These are phyloP conservation scores for Macrobrachium rosenbergii DNA, from an alignment of 1,140 invertebrate species.

Conservation along the genomic window DNA sequence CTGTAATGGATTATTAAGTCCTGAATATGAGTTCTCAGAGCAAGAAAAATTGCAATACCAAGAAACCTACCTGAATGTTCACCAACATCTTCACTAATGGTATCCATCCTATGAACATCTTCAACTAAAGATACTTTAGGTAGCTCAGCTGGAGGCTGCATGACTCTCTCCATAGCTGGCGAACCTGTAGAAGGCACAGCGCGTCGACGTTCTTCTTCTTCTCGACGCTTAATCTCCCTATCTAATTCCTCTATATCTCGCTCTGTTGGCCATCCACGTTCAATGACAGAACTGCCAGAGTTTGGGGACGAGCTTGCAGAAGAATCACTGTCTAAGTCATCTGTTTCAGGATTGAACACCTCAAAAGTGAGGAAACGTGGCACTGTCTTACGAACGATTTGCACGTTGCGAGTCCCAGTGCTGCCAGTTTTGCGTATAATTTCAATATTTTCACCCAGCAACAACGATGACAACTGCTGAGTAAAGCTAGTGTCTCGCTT, in stretches of 20 bases:
- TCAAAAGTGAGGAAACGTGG: slow-evolving; percentile 84
- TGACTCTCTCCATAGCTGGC: slow-evolving; percentile 29
- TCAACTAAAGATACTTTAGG: slow-evolving; percentile 64
- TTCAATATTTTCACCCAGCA: slow-evolving; percentile 67
- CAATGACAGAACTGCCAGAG: slow-evolving; percentile 77
- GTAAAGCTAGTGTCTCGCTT: slow-evolving; percentile 63
- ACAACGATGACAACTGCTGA: slow-evolving; percentile 66
- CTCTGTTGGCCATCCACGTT: slow-evolving; percentile 64
- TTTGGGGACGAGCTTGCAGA: slow-evolving; percentile 88
- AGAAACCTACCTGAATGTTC: slow-evolving; percentile 50
- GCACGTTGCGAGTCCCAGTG: slow-evolving; percentile 56
- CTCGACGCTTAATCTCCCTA: slow-evolving; percentile 57
- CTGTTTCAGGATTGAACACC: slow-evolving; percentile 90
- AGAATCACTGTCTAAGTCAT: slow-evolving; percentile 90
- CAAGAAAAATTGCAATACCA: not conserved
- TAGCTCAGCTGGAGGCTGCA: slow-evolving; percentile 53
- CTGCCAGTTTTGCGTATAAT: slow-evolving; percentile 66
- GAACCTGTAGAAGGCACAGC: slow-evolving; percentile 66
- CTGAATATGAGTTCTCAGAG: not conserved
- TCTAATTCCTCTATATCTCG: slow-evolving; percentile 64
- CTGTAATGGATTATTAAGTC: no score
- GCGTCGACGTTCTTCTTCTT: slow-evolving; percentile 62
- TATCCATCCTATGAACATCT: slow-evolving; percentile 64
- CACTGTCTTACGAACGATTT: slow-evolving; percentile 69
- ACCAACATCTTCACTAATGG: slow-evolving; percentile 59